A percentile compares a stretch with the other conserved stretches of the same genome.
phyloP scores from a whole-genome alignment of 2,888 invertebrate species.

The Pristionchus entomophagus region DNA sequence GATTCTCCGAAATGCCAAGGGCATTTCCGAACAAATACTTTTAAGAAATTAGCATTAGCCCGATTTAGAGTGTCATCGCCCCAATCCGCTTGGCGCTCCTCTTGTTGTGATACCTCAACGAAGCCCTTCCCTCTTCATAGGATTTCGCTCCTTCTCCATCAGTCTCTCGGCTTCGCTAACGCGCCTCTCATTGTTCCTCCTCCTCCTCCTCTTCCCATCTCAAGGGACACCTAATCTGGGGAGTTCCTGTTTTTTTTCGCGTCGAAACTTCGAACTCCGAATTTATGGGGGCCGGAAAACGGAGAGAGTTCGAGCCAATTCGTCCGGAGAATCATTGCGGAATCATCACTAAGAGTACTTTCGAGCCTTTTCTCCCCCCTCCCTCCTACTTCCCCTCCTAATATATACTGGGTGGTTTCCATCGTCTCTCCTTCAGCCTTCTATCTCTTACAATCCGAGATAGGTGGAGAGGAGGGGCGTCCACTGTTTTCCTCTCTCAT shows the following conservation, averaged over 20 bases:
- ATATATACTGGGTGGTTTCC: neutral
- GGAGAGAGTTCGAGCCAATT: no score
- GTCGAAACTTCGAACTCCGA: neutral
- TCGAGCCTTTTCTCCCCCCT: neutral
- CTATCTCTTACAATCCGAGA: neutral
- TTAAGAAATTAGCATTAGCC: no score
- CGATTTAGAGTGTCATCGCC: no score
- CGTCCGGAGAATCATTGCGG: neutral
- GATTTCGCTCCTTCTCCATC: neutral
- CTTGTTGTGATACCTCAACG: no score
- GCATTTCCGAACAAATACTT: no score
- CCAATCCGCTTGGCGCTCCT: no score
- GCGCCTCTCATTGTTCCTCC: neutral
- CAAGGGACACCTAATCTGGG: constrained; percentile 16
- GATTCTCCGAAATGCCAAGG: no score
- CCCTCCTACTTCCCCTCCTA: neutral
- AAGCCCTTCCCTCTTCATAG: neutral
- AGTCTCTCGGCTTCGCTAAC: neutral
- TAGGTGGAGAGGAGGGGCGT: no score
- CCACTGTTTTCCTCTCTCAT: neutral
- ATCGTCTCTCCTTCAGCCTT: neutral
- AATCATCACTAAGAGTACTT: constrained; percentile 31
- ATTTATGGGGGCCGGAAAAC: constrained; percentile 23
- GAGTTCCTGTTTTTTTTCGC: constrained; percentile 8
- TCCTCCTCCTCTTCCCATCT: no score